These are phyloP conservation scores for Rutpela maculata DNA, from an alignment of 2,888 invertebrate genomes.

Conservation along the genomic window DNA sequence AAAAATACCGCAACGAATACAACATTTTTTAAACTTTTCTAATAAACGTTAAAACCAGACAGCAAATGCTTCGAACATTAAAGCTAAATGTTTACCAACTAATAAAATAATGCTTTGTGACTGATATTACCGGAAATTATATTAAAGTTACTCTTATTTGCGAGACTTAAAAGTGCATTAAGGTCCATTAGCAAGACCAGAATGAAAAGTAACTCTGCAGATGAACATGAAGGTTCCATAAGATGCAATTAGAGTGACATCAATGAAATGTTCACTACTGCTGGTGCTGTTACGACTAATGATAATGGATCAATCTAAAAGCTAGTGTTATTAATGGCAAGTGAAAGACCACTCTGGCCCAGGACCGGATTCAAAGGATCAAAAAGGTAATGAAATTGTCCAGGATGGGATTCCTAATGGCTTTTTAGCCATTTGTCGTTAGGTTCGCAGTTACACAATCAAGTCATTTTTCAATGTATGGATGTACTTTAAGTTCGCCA, in stretches of 20 bases:
- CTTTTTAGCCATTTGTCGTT: background rate
- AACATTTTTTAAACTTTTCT: too few relatives aligned
- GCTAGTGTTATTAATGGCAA: constrained; percentile 54
- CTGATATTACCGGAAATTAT: constrained; percentile 37
- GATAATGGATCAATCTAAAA: constrained; percentile 65
- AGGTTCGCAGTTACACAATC: too few relatives aligned
- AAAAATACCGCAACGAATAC: too few relatives aligned
- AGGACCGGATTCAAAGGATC: constrained; percentile 37
- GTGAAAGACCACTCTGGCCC: constrained; percentile 44
- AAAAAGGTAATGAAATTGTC: background rate
- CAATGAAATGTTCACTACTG: constrained; percentile 59
- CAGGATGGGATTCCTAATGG: background rate
- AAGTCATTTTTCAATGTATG: too few relatives aligned
- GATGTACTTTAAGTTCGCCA: too few relatives aligned
- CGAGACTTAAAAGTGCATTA: constrained; percentile 54
- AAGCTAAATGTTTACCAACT: constrained; percentile 25
- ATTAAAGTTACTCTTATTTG: constrained; percentile 42
- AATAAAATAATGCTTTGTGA: constrained; percentile 27
- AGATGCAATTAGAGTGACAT: constrained; percentile 61
- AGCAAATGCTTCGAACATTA: background rate
- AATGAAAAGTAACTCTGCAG: constrained; percentile 56
- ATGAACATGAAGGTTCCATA: constrained; percentile 57
- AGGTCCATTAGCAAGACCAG: constrained; percentile 56
- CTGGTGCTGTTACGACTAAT: constrained; percentile 57
- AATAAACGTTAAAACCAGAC: too few relatives aligned